Conservation (phyloP, 1,140 invertebrate genomes). For the Diorhabda elongata region DNA sequence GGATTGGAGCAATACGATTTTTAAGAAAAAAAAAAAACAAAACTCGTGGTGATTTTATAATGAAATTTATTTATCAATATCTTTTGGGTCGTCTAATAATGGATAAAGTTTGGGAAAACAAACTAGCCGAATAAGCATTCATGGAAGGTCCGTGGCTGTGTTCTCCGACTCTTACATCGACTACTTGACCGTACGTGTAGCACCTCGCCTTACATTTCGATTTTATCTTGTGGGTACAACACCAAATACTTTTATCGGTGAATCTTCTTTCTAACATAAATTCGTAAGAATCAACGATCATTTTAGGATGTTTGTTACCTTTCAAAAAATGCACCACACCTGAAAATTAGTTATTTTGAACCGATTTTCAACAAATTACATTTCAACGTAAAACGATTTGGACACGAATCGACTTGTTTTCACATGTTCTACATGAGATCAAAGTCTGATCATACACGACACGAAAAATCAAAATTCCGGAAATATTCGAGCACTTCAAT, state of each 20-base stretch:
- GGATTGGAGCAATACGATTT: too few species aligned
- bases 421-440: too few species aligned
- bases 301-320: slow-evolving; percentile 33
- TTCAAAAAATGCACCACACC: slow-evolving; percentile 33
- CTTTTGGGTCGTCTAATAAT: slow-evolving; percentile 4
- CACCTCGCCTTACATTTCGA: slow-evolving; percentile 36
- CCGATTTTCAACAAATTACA: too few species aligned
- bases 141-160: slow-evolving; percentile 30
- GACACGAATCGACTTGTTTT: too few species aligned
- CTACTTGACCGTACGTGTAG: slow-evolving; percentile 26
- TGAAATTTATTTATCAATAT: too few species aligned
- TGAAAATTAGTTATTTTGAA: slow-evolving; percentile 22
- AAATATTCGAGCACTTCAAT: too few species aligned
- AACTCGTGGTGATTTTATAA: too few species aligned
- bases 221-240: slow-evolving; percentile 31
- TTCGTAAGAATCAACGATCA: slow-evolving; percentile 30
- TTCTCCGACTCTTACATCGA: slow-evolving; percentile 26
- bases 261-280: slow-evolving; percentile 33
- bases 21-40: too few species aligned
- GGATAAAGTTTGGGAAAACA: slow-evolving; percentile 13
- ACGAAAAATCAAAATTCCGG: too few species aligned
- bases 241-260: slow-evolving; percentile 33
- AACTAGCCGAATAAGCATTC: slow-evolving; percentile 15
- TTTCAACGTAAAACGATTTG: too few species aligned
- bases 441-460: too few species aligned